These are phyloP conservation scores for Cassiopea andromeda DNA, from an alignment of 30 jellyfish, hydroid and myxozoan species.

Conservation along the genomic window DNA sequence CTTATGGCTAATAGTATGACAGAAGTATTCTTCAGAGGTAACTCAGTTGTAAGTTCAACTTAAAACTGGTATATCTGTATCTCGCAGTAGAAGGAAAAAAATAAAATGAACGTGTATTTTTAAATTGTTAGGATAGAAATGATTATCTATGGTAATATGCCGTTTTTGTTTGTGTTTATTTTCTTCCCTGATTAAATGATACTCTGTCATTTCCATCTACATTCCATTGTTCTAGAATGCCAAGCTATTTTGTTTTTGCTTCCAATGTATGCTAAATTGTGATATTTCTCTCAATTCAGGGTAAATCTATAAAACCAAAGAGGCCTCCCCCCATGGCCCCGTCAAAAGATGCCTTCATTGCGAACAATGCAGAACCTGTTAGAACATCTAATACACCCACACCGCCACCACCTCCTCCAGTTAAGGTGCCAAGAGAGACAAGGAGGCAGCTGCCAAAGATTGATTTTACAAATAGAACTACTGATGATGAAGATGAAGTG, in stretches of 20 bases:
- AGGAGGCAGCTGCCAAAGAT: slow-evolving; percentile 54
- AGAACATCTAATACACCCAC: slow-evolving; percentile 12
- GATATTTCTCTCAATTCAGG: slow-evolving; percentile 2
- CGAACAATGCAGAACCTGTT: background rate
- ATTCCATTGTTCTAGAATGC: background rate
- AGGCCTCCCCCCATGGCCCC: slow-evolving; percentile 66
- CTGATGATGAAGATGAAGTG: slow-evolving; percentile 25
- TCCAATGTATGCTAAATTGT: background rate
- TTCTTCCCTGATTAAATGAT: too few relatives aligned
- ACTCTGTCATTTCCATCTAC: background rate
- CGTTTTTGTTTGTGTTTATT: too few relatives aligned
- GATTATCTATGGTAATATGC: too few relatives aligned
- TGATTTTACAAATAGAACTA: slow-evolving; percentile 14
- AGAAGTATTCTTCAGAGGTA: too few relatives aligned
- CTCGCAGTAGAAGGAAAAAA: too few relatives aligned
- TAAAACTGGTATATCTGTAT: too few relatives aligned
- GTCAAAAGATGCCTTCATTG: background rate
- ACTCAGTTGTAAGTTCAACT: too few relatives aligned
- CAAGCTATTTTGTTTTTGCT: background rate
- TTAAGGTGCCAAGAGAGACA: slow-evolving; percentile 20
- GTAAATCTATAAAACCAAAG: slow-evolving; percentile 40
- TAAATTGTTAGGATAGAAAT: too few relatives aligned
- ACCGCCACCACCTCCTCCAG: slow-evolving; percentile 41
- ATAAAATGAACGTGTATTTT: too few relatives aligned
- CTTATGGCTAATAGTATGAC: too few relatives aligned